Percentiles rank a stretch among this genome's conserved stretches.
phyloP scores from a whole-genome alignment of 2,797 vertebrate species.

The Cuniculus paca region DNA sequence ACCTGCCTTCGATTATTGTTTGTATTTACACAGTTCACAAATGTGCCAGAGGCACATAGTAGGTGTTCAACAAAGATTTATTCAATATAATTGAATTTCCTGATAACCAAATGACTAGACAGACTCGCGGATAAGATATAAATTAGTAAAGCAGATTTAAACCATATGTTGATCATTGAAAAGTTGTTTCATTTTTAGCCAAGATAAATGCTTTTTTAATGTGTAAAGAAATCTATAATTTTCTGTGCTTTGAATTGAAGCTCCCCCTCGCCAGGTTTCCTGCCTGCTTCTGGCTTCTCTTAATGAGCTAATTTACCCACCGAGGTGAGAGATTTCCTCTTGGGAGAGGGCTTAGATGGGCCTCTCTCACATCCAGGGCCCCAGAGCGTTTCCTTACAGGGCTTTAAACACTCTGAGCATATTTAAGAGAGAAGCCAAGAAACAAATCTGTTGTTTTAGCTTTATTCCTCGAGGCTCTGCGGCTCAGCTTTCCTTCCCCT shows the following conservation, averaged over 20 bases:
- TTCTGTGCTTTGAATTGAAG: constrained; percentile 84
- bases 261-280: constrained; percentile 83
- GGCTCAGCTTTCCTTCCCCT: constrained; percentile 76
- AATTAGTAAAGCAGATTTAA: constrained; percentile 84
- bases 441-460: constrained; percentile 85
- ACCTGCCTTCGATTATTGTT: constrained; percentile 47
- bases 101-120: constrained; percentile 74
- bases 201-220: constrained; percentile 86
- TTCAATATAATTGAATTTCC: constrained; percentile 77
- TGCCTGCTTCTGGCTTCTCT: constrained; percentile 80
- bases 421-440: constrained; percentile 85
- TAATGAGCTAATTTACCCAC: constrained; percentile 85
- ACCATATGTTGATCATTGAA: constrained; percentile 83
- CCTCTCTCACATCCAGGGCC: constrained; percentile 79
- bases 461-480: constrained; percentile 81
- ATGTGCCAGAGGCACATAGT: constrained; percentile 68
- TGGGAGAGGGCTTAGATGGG: constrained; percentile 82
- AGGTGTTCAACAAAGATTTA: constrained; percentile 72
- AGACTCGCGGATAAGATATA: constrained; percentile 78
- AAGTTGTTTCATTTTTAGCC: constrained; percentile 85
- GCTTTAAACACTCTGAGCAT: constrained; percentile 81
- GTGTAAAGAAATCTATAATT: constrained; percentile 87
- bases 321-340: constrained; percentile 84
- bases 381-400: constrained; percentile 82
- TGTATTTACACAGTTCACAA: constrained; percentile 26